Evolutionary conservation across 1,140 invertebrate genomes (phyloP), one percentile per base, ranked within the genome.

Genomic region (Berghia stephanieae): DNA sequence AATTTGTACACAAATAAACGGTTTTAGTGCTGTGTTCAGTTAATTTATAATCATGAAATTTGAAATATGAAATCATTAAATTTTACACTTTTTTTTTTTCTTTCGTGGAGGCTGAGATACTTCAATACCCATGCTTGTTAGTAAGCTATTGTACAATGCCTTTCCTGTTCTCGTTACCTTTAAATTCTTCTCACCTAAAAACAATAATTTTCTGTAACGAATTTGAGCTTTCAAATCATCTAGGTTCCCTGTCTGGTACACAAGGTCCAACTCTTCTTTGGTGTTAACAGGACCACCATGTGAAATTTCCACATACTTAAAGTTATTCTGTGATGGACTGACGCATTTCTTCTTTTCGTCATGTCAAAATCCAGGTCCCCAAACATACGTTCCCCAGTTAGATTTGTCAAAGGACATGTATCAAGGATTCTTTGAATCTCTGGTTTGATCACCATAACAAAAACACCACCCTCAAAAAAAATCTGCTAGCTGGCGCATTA

Each of bases 401-500:
- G 66, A 71, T 79, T 81, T 60, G 78, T 79, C 40, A 81, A 43
- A 36, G 77, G 73, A 44, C 75, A 80, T 27, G 76, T 74, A 2
- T 44, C 42, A 49, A 79, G 72, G 63, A 31, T 38, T n/a, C 43
- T 42, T 40, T 44, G 44, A 2, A 75, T 16, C 8, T 52, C 63
- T 46, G 16, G 18, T 40, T 68, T 57, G 18, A 66, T 18, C 13
- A 18, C 66, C 10, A 36, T 16, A 31, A 27, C 42, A 72, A 75
- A 81, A 21, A 55, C 40, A 27, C 80, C 80, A 70, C 49, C 69
- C 18, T 60, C 31, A 3, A 81, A 40, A 67, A 80, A 76, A 63
- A n/a, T 81, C 80, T 31, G 16, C 60, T 13, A 79, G 55, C 36
- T 79, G 80, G 40, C 75, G 40, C 66, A 67, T 43, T 3, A 75